Evolutionary conservation across 2,797 vertebrate genomes (phyloP).

Genomic region (Danionella dracula): DNA sequence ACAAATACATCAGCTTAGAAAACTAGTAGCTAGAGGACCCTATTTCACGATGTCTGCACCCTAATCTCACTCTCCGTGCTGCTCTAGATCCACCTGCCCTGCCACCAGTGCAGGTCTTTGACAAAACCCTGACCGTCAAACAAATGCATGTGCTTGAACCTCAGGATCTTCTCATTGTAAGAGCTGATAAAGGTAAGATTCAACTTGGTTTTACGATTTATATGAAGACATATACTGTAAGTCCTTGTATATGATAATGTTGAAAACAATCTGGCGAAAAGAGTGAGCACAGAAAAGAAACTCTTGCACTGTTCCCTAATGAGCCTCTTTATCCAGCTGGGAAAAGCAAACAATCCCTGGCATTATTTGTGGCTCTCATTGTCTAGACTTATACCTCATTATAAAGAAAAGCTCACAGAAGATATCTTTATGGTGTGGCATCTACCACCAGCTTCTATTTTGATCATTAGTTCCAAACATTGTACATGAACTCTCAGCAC

Average conservation of each 20-base stretch:
- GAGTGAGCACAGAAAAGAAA: neutral
- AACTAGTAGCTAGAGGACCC: neutral
- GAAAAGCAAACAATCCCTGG: neutral
- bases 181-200: constrained; percentile 88
- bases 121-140: constrained; percentile 89
- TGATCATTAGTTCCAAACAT: constrained; percentile 3
- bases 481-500: too few species aligned
- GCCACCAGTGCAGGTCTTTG: constrained; percentile 82
- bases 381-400: constrained; percentile 34
- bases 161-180: constrained; percentile 86
- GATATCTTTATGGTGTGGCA: neutral
- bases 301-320: constrained; percentile 3
- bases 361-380: neutral
- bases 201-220: neutral
- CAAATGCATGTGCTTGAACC: constrained; percentile 93
- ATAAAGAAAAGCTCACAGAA: constrained; percentile 16
- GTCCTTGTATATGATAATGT: neutral
- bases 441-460: constrained; percentile 1
- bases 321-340: constrained; percentile 4
- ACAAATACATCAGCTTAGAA: neutral
- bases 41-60: neutral
- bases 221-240: neutral
- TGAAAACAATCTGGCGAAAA: neutral
- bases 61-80: constrained; percentile 10
- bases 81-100: constrained; percentile 72